Base-by-base conservation (phyloP, 2,888 invertebrate genomes). In the Mesochorus sp. region DNA sequence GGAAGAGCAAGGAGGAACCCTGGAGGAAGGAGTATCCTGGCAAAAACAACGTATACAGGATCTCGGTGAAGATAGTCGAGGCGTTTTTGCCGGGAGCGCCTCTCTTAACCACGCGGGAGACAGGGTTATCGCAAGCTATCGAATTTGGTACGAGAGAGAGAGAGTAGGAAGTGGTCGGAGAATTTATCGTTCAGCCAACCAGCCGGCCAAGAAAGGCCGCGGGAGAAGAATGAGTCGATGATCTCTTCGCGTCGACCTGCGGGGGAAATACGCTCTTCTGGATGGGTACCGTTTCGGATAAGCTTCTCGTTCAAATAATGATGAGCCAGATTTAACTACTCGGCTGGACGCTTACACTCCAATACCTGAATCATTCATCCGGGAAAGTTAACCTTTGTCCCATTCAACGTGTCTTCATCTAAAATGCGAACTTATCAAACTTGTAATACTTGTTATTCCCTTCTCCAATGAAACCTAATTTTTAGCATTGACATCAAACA, bases 91-190 rank as follows among this genome's bases (percentile, higher is more conserved):
- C 68, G 68, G 55, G 51, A 78, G 77, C 51, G 57, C 64, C 59
- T 68, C 73, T 73, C 68, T 68, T 71, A 77, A 80, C 81, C 81
- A 74, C 81, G 80, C 77, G 49, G n/a, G 64, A 66, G 81, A 85
- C 81, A 76, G 81, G 83, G 82, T 85, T 85, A 85, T 83, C 83
- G 76, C 70, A 62, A 78, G 83, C 82, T 83, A 83, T 84, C 85
- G 83, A 83, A 83, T 78, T 78, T 68, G 82, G 82, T 80, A 78
- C 77, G 82, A 79, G 79, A 81, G 80, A 80, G 78, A 79, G 77
- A 77, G 79, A 81, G 80, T 80, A 79, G 80, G 77, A 77, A 77
- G 72, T 73, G 62, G 62, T 62, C 42, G 31, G 62, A 68, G 67
- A 73, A 77, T 77, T 77, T 77, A 77, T 77, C 77, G 77, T 68